Percentiles rank a stretch among this genome's conserved stretches.
Conservation (phyloP, 2,113 vertebrate genomes). For the Trachemys scripta region DNA sequence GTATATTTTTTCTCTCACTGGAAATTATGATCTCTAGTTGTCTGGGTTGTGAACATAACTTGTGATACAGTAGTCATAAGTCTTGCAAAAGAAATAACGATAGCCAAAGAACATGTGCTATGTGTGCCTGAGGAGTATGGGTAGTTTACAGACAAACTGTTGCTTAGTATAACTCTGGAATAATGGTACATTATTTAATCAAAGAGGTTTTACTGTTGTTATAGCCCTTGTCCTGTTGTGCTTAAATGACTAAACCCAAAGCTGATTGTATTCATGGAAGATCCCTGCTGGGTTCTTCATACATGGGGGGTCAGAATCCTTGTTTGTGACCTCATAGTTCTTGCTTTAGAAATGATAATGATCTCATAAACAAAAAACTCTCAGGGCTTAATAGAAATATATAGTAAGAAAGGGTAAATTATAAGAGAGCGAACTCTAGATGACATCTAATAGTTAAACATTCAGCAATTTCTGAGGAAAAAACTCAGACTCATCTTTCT, state of each 20-base stretch:
- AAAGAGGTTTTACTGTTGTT: not conserved
- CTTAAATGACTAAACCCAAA: rapidly evolving
- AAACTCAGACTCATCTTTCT: not conserved
- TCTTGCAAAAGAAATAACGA: not conserved
- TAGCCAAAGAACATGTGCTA: not conserved
- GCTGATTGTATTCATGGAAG: not conserved
- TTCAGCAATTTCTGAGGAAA: not conserved
- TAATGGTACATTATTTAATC: not conserved
- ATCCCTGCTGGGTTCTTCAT: constrained; percentile 13
- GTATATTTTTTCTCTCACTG: not conserved
- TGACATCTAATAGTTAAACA: not conserved
- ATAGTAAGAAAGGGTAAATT: not conserved
- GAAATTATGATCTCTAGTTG: not conserved
- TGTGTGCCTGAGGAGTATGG: not conserved
- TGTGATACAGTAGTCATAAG: not conserved
- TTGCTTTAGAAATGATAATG: constrained; percentile 44
- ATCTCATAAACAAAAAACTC: constrained; percentile 11
- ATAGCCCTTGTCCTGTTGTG: not conserved
- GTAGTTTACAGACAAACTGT: constrained; percentile 51
- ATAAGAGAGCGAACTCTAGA: rapidly evolving
- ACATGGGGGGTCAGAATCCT: not conserved
- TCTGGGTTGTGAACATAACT: not conserved
- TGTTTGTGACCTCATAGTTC: constrained; percentile 35
- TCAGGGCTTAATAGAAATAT: not conserved
- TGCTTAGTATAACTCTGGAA: not conserved